These are phyloP conservation scores for Elegia similella DNA, from an alignment of 2,888 invertebrate genomes.

Conservation along the genomic window DNA sequence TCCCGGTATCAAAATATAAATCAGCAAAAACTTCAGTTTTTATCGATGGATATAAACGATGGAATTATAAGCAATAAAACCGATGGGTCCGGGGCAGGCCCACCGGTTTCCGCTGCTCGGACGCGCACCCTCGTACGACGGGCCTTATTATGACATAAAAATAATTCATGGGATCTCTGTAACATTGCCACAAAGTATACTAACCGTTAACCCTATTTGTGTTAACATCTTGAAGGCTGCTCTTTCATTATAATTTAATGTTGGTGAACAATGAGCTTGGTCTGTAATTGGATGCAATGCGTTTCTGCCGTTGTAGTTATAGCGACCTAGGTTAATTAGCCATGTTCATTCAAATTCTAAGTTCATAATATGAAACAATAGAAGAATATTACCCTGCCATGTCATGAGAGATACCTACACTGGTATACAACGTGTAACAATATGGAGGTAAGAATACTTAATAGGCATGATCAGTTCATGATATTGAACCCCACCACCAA, in stretches of 20 bases:
- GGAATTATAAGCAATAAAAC: conserved; percentile 50
- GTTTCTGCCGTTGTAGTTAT: conserved; percentile 14
- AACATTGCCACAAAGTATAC: conserved; percentile 48
- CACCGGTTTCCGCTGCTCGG: conserved; percentile 36
- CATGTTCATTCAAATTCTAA: no score
- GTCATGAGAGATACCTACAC: no score
- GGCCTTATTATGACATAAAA: conserved; percentile 64
- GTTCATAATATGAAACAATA: no score
- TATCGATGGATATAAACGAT: conserved; percentile 38
- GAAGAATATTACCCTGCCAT: no score
- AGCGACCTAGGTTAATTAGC: no score
- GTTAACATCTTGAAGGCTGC: conserved; percentile 25
- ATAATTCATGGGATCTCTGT: conserved; percentile 50
- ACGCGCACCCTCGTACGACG: conserved; percentile 42
- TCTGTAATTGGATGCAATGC: conserved; percentile 36
- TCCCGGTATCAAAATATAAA: conserved; percentile 14
- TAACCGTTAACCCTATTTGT: conserved; percentile 46
- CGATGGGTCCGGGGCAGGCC: conserved; percentile 37
- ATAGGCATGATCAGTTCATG: no score
- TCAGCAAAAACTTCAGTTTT: conserved; percentile 24
- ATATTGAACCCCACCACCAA: no score
- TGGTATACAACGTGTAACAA: no score
- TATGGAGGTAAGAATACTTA: no score
- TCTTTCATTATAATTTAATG: conserved; percentile 26
- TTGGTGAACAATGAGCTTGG: conserved; percentile 32